Evolutionary conservation across 2,888 invertebrate genomes (phyloP).

Genomic region (Volucella zonaria): DNA sequence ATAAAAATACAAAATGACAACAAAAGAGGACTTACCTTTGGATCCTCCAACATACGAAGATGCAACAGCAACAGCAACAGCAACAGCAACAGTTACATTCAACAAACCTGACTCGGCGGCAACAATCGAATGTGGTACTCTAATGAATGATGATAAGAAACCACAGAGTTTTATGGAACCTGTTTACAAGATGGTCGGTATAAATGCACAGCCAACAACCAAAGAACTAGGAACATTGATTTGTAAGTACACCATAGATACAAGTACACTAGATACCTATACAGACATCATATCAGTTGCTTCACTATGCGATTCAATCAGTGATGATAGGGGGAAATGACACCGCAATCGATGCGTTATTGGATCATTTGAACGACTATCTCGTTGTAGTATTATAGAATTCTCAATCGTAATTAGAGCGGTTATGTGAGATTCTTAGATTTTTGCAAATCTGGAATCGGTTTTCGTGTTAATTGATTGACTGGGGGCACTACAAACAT

Average conservation of each 20-base stretch:
- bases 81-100: conserved; percentile 27
- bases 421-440: background rate
- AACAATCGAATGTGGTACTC: conserved; percentile 55
- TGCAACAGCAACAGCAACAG: conserved; percentile 46
- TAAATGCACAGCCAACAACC: conserved; percentile 64
- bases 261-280: too few relatives aligned
- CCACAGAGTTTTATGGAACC: conserved; percentile 69
- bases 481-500: background rate
- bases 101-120: conserved; percentile 46
- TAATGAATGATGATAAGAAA: conserved; percentile 43
- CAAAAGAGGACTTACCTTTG: conserved; percentile 49
- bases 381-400: too few relatives aligned
- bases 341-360: background rate
- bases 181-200: conserved; percentile 69
- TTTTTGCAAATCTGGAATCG: background rate
- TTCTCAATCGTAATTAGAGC: background rate
- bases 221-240: conserved; percentile 70
- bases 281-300: background rate
- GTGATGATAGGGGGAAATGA: background rate
- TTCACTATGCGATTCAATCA: background rate
- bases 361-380: background rate
- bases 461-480: background rate
- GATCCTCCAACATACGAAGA: conserved; percentile 62
- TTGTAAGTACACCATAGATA: conserved; percentile 48
- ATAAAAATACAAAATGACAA: conserved; percentile 40